phyloP scores from a whole-genome alignment of 2,113 vertebrate genomes.

The Hymenochirus boettgeri region DNA sequence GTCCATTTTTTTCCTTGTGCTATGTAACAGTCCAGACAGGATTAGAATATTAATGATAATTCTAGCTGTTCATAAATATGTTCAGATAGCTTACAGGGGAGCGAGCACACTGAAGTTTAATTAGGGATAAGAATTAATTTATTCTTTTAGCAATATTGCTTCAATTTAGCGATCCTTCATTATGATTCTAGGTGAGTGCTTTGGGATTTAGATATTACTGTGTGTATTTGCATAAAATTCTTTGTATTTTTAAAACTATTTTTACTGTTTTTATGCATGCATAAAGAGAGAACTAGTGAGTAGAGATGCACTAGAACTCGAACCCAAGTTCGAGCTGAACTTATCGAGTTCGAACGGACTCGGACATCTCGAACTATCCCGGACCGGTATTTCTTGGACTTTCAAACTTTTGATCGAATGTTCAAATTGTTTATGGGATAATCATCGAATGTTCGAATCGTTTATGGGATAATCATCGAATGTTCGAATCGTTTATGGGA shows the following conservation, averaged over 20 bases:
- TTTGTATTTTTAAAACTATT: background rate
- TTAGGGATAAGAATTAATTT: slow-evolving; percentile 31
- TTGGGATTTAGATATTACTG: background rate
- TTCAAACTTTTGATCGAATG: too few species aligned
- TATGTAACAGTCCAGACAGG: slow-evolving; percentile 1
- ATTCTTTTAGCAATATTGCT: slow-evolving; percentile 21
- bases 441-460: too few species aligned
- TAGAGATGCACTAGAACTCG: too few species aligned
- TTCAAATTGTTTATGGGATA: too few species aligned
- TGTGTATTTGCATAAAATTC: background rate
- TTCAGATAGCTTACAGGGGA: slow-evolving; percentile 22
- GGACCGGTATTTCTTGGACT: too few species aligned
- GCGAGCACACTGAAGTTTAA: slow-evolving; percentile 21
- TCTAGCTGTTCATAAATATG: slow-evolving; percentile 21
- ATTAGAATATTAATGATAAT: slow-evolving; percentile 26
- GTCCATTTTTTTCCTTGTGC: slow-evolving; percentile 9
- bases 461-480: too few species aligned
- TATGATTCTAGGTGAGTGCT: slow-evolving; percentile 12
- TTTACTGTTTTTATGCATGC: background rate
- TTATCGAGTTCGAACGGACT: too few species aligned
- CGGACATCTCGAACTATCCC: too few species aligned
- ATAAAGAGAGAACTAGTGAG: background rate
- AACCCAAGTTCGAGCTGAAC: too few species aligned
- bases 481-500: too few species aligned
- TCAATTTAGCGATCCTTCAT: slow-evolving; percentile 21